phyloP scores from a whole-genome alignment of 1,140 invertebrate species.

The Chymomyza costata region DNA sequence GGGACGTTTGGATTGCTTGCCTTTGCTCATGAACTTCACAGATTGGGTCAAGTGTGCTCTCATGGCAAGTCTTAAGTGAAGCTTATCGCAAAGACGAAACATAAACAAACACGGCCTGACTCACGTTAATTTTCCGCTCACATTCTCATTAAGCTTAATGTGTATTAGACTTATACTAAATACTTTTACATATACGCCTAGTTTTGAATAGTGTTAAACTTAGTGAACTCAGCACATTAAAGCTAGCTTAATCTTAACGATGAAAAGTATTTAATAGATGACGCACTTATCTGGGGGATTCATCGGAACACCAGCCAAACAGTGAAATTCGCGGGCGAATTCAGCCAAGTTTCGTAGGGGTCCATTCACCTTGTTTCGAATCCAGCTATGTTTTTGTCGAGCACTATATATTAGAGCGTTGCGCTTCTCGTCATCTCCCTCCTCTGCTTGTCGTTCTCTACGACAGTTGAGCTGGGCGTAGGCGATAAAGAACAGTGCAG shows the following conservation, averaged over 20 bases:
- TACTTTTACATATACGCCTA: not conserved
- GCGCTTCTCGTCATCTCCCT: not conserved
- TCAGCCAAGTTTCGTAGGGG: constrained; percentile 49
- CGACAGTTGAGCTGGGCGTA: constrained; percentile 78
- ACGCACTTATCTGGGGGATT: constrained; percentile 57
- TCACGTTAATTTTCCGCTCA: constrained; percentile 1
- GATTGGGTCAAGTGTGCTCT: constrained; percentile 54
- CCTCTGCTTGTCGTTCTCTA: not conserved
- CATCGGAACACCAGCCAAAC: constrained; percentile 52
- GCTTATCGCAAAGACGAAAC: constrained; percentile 46
- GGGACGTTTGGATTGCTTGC: constrained; percentile 16
- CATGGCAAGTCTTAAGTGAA: constrained; percentile 18
- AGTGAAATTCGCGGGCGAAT: constrained; percentile 56
- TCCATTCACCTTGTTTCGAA: constrained; percentile 46
- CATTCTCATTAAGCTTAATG: not conserved
- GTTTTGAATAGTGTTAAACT: constrained; percentile 1
- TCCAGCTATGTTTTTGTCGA: constrained; percentile 45
- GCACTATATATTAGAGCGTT: constrained; percentile 58
- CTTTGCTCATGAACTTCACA: constrained; percentile 51
- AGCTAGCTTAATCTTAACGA: constrained; percentile 5
- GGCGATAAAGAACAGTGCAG: constrained; percentile 84
- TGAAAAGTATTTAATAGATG: constrained; percentile 43
- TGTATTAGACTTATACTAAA: too few relatives aligned
- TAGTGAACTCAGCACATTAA: constrained; percentile 31
- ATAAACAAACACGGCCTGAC: constrained; percentile 54